Conservation (phyloP, 2,888 invertebrate species). For the Thysanoteuthis rhombus region DNA sequence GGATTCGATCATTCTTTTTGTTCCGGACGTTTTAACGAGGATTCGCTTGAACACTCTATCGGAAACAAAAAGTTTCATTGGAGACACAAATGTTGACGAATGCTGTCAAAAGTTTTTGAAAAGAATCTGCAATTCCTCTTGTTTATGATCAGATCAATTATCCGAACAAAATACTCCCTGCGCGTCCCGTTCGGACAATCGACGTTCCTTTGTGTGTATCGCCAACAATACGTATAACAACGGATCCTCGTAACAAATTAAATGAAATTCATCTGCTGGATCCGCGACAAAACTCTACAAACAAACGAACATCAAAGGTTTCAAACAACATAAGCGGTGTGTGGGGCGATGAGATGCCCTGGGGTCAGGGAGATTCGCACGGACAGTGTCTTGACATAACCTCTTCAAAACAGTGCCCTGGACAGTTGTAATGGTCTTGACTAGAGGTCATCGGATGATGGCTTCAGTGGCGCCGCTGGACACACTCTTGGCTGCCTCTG, state of each 20-base stretch:
- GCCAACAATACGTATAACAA: not conserved
- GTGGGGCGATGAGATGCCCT: not conserved
- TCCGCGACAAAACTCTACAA: not conserved
- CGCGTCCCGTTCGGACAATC: too few relatives aligned
- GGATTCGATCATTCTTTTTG: too few relatives aligned
- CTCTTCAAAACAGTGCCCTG: not conserved
- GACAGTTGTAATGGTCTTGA: not conserved
- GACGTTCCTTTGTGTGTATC: not conserved
- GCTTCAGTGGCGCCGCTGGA: not conserved
- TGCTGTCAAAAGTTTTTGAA: too few relatives aligned
- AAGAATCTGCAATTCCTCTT: too few relatives aligned
- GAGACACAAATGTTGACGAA: too few relatives aligned
- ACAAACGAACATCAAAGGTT: not conserved
- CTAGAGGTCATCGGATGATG: not conserved
- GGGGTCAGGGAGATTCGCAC: not conserved
- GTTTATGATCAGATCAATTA: too few relatives aligned
- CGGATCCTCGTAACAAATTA: not conserved
- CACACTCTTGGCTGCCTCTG: not conserved
- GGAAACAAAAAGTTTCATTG: too few relatives aligned
- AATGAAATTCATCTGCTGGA: not conserved
- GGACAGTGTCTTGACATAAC: not conserved
- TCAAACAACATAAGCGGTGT: not conserved
- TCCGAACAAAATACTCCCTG: too few relatives aligned
- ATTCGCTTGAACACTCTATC: too few relatives aligned
- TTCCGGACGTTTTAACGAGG: too few relatives aligned